These are phyloP conservation scores for Hofmannophila pseudospretella DNA, from an alignment of 2,888 invertebrate genomes.

Conservation along the genomic window DNA sequence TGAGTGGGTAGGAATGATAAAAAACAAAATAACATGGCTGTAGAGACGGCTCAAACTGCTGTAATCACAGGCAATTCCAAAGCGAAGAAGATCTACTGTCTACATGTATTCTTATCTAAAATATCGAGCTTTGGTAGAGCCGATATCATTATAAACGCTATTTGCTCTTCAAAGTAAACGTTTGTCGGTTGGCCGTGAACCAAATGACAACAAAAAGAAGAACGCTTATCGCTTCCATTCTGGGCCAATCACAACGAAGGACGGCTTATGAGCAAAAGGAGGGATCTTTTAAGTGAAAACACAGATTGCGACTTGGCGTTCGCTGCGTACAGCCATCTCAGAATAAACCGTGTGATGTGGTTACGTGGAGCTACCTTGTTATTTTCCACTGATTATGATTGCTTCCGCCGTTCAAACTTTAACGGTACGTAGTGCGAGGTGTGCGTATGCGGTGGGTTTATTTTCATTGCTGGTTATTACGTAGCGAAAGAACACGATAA, in stretches of 20 bases:
- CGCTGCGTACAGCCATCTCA: not conserved
- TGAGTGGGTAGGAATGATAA: slow-evolving; percentile 34
- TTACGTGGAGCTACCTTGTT: not conserved
- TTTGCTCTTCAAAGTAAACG: too few relatives aligned
- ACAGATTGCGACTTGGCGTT: slow-evolving; percentile 40
- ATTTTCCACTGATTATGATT: not conserved
- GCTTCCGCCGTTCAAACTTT: too few relatives aligned
- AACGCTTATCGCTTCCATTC: slow-evolving; percentile 13
- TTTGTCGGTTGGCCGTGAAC: too few relatives aligned
- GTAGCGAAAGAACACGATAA: too few relatives aligned
- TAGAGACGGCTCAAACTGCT: slow-evolving; percentile 41
- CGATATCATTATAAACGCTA: too few relatives aligned
- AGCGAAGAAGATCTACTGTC: slow-evolving; percentile 52
- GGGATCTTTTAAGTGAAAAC: slow-evolving; percentile 46
- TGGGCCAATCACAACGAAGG: slow-evolving; percentile 11
- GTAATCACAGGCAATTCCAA: slow-evolving; percentile 63
- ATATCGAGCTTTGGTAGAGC: too few relatives aligned
- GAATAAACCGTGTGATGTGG: slow-evolving; percentile 2
- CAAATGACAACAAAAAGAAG: too few relatives aligned
- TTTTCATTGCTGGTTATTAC: too few relatives aligned
- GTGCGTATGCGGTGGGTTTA: too few relatives aligned
- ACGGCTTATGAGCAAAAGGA: slow-evolving; percentile 37
- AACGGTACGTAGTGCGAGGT: too few relatives aligned
- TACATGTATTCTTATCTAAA: too few relatives aligned
- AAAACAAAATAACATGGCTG: slow-evolving; percentile 50